These are phyloP conservation scores for Geotrypetes seraphini DNA, from an alignment of 2,797 vertebrate genomes.

Conservation along the genomic window DNA sequence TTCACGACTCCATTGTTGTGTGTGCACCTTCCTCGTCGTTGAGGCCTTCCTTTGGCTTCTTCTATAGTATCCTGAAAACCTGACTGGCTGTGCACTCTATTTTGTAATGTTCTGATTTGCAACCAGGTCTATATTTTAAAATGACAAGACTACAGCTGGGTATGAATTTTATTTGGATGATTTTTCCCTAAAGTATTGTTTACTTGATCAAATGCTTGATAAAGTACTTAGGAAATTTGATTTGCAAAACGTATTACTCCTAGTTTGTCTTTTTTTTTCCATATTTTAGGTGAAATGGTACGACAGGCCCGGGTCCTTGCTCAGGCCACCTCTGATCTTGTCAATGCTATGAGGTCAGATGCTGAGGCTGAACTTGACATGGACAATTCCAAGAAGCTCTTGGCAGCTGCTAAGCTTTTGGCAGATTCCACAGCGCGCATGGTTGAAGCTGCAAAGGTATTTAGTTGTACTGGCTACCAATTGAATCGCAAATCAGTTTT, in stretches of 20 bases:
- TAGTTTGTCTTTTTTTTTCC: too few relatives aligned
- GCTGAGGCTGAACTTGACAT: slow-evolving; percentile 93
- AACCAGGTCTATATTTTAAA: too few relatives aligned
- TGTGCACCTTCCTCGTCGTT: too few relatives aligned
- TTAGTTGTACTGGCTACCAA: too few relatives aligned
- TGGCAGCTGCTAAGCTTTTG: slow-evolving; percentile 90
- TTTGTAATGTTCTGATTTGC: too few relatives aligned
- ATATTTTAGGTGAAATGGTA: slow-evolving; percentile 85
- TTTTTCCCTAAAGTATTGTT: neutral
- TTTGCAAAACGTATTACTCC: too few relatives aligned
- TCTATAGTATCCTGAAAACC: too few relatives aligned
- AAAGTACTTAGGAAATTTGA: neutral
- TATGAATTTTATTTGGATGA: rapidly evolving
- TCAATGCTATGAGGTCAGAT: slow-evolving; percentile 95
- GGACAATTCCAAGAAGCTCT: slow-evolving; percentile 94
- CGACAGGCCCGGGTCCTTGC: slow-evolving; percentile 92
- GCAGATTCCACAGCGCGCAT: slow-evolving; percentile 95
- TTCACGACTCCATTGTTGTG: too few relatives aligned
- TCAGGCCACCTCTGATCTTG: slow-evolving; percentile 91
- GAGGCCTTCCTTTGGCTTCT: too few relatives aligned
- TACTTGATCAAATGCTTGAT: rapidly evolving
- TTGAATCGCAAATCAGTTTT: too few relatives aligned
- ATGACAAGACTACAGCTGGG: too few relatives aligned
- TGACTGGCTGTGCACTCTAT: too few relatives aligned
- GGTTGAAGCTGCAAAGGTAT: slow-evolving; percentile 98